These are phyloP conservation scores for Philotrypesis tridentata DNA, from an alignment of 1,140 invertebrate genomes.

Conservation along the genomic window DNA sequence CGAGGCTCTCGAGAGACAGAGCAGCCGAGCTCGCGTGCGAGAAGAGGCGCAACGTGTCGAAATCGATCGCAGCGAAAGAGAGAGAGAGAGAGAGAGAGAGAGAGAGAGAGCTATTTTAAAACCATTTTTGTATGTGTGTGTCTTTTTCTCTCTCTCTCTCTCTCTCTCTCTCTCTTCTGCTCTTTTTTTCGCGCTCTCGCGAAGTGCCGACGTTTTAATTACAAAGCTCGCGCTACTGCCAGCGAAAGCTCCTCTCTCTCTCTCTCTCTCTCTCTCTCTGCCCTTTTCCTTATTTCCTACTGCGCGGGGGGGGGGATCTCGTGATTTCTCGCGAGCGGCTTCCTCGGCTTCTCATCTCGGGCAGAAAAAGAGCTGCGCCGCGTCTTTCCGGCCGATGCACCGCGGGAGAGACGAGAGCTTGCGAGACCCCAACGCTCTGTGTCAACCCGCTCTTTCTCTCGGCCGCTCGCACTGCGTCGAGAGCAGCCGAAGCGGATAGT, in stretches of 20 bases:
- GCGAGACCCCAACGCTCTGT: too few species aligned
- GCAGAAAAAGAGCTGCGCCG: neutral
- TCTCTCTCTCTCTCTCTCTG: too few species aligned
- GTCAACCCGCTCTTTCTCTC: too few species aligned
- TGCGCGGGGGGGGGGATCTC: neutral
- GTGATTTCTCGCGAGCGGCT: neutral
- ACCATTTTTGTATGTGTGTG: neutral
- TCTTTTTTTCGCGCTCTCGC: neutral
- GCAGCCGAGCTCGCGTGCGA: too few species aligned
- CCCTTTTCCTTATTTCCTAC: neutral
- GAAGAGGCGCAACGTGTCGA: too few species aligned
- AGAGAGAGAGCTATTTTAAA: neutral
- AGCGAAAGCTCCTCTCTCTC: neutral
- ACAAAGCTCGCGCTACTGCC: neutral
- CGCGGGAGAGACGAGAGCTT: too few species aligned
- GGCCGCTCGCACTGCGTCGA: too few species aligned
- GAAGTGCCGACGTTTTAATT: conserved; percentile 7
- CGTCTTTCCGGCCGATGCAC: neutral
- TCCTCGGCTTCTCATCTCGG: neutral
- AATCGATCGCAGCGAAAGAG: neutral
- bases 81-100: neutral
- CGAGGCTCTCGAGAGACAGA: too few species aligned
- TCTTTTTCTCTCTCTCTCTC: neutral
- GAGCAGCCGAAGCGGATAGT: conserved; percentile 3
- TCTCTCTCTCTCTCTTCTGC: neutral